Evolutionary conservation across 2,888 invertebrate species (phyloP), one percentile per base, ranked within the genome.

Genomic region (Brassicogethes aeneus): DNA sequence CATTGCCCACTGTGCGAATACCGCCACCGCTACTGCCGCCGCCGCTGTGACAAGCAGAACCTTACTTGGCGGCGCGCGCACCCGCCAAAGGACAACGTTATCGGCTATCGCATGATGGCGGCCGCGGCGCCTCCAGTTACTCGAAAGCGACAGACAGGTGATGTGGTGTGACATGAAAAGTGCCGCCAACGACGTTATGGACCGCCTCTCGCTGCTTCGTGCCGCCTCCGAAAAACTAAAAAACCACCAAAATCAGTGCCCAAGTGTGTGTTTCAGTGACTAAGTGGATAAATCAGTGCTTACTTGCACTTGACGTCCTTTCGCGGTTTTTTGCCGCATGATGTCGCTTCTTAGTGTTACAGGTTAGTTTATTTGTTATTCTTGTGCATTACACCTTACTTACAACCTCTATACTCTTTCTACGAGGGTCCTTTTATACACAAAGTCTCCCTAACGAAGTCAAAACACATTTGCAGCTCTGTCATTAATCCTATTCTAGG

Each of bases 81-180:
- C n/a, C 23, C 23, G 5, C 23, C 23, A 23, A 23, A 23, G 23
- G 23, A 23, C 23, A 23, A 23, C 23, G 5, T 23, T 10, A 23
- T 23, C 23, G 23, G 23, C 23, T 23, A 23, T 23, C 23, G 23
- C 23, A 23, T 23, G 23, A 23, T 23, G 23, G 23, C 23, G 23
- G 23, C 23, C 23, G 5, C 23, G 10, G 5, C 23, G 10, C 23
- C 5, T 23, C 23, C 23, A 23, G 23, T 23, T 23, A 23, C 23
- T 23, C 23, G 23, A 23, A 23, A 10, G 23, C 23, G 23, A 23
- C 10, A 7, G 23, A 5, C 23, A 23, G 23, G 23, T 23, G 23
- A 23, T 23, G 23, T 23, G 23, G 23, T 23, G 23, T 23, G 23
- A 23, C 10, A 10, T 7, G 23, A 23, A 23, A 7, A 10, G 23